Evolutionary conservation across 2,888 invertebrate species (phyloP).

Genomic region (Pammene aurita): DNA sequence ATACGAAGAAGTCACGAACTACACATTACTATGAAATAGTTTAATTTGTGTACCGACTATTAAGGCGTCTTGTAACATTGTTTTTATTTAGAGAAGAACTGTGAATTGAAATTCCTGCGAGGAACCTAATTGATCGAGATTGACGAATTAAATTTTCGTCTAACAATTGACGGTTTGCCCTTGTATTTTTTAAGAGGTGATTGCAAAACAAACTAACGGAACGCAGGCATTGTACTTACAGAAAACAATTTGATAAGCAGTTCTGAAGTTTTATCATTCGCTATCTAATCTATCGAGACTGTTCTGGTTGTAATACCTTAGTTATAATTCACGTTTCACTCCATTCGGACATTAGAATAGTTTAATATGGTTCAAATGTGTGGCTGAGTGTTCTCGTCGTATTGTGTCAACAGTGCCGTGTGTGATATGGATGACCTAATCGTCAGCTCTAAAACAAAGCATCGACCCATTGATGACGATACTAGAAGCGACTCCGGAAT

Average conservation of each 20-base stretch:
- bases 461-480: slow-evolving; percentile 74
- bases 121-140: slow-evolving; percentile 21
- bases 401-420: slow-evolving; percentile 48
- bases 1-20: slow-evolving; percentile 18
- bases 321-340: slow-evolving; percentile 67
- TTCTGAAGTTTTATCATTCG: slow-evolving; percentile 60
- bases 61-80: neutral
- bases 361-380: slow-evolving; percentile 50
- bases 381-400: slow-evolving; percentile 49
- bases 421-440: slow-evolving; percentile 64
- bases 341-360: slow-evolving; percentile 58
- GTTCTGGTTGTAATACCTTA: slow-evolving; percentile 67
- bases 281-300: slow-evolving; percentile 73
- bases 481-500: slow-evolving; percentile 72
- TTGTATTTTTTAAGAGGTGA: slow-evolving; percentile 47
- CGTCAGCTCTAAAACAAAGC: slow-evolving; percentile 58
- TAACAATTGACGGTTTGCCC: slow-evolving; percentile 43
- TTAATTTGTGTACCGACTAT: neutral
- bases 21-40: slow-evolving; percentile 14
- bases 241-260: slow-evolving; percentile 68
- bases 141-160: slow-evolving; percentile 23
- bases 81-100: slow-evolving; percentile 8
- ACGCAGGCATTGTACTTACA: slow-evolving; percentile 53
- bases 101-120: slow-evolving; percentile 15
- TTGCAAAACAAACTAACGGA: slow-evolving; percentile 45